Percentiles rank a stretch among this genome's conserved stretches.
Evolutionary conservation across 2,113 vertebrate genomes (phyloP).

Genomic region (Budorcas taxicolor): DNA sequence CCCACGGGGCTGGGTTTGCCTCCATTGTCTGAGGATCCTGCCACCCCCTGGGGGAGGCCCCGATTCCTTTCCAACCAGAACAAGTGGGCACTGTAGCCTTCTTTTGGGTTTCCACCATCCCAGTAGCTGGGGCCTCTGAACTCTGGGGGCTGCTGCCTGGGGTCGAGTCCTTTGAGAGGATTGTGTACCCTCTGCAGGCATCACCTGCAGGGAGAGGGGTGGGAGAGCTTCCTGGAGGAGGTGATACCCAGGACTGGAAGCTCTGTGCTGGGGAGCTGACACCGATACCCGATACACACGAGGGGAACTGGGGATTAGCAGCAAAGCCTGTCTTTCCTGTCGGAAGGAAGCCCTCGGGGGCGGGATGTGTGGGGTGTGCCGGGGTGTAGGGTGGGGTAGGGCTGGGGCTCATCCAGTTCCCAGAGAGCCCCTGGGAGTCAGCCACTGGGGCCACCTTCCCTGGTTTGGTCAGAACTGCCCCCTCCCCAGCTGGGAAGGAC

Average conservation of each 20-base stretch:
- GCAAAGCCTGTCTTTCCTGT: neutral
- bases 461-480: neutral
- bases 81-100: neutral
- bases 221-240: neutral
- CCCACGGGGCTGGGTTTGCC: neutral
- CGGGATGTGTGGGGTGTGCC: neutral
- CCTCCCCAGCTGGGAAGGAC: neutral
- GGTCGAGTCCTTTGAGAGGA: neutral
- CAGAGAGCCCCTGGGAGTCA: neutral
- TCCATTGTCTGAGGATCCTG: neutral
- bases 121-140: neutral
- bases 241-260: neutral
- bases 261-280: neutral
- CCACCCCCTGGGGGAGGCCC: neutral
- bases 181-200: neutral
- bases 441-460: neutral
- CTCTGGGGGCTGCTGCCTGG: fast-evolving
- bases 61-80: neutral
- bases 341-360: neutral
- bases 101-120: neutral
- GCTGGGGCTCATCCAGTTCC: neutral
- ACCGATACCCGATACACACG: neutral
- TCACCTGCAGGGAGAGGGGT: neutral
- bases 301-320: neutral
- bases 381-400: too few species aligned